phyloP scores from a whole-genome alignment of 2,888 invertebrate species.

The Junonia oenone region DNA sequence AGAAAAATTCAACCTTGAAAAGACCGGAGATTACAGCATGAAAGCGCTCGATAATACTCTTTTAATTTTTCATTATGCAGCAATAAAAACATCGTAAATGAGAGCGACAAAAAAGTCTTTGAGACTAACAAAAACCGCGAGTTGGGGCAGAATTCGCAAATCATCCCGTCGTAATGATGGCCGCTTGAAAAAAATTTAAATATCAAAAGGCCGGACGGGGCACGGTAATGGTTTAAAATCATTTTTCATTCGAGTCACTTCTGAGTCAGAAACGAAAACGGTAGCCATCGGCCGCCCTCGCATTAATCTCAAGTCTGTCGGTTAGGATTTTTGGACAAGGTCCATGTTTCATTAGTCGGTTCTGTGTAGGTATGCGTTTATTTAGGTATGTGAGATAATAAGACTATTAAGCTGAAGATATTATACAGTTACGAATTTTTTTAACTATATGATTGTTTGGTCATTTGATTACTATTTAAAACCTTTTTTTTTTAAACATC shows the following conservation, averaged over 20 bases:
- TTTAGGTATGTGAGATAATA: too few relatives aligned
- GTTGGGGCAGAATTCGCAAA: conserved; percentile 76
- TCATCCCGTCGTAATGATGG: conserved; percentile 74
- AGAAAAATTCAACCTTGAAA: conserved; percentile 57
- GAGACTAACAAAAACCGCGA: conserved; percentile 71
- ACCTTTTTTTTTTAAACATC: too few relatives aligned
- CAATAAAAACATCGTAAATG: conserved; percentile 78
- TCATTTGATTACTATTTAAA: too few relatives aligned
- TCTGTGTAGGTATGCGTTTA: conserved; percentile 5
- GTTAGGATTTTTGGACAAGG: conserved; percentile 58
- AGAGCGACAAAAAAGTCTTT: conserved; percentile 74
- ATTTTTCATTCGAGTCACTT: conserved; percentile 78
- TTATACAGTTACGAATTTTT: too few relatives aligned
- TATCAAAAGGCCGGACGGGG: conserved; percentile 79
- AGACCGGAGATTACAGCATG: conserved; percentile 61
- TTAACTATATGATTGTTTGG: too few relatives aligned
- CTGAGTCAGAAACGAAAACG: conserved; percentile 74
- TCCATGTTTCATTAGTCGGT: conserved; percentile 53
- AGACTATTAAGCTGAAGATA: too few relatives aligned
- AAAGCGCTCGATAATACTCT: conserved; percentile 73
- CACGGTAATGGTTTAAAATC: conserved; percentile 79
- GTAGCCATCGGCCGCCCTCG: conserved; percentile 65
- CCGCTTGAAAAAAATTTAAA: conserved; percentile 80
- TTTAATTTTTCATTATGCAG: conserved; percentile 77
- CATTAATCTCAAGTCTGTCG: conserved; percentile 62